Percentiles rank a stretch among this genome's conserved stretches.
These are phyloP conservation scores for Dryadula phaetusa DNA, from an alignment of 2,888 invertebrate genomes.

Conservation along the genomic window DNA sequence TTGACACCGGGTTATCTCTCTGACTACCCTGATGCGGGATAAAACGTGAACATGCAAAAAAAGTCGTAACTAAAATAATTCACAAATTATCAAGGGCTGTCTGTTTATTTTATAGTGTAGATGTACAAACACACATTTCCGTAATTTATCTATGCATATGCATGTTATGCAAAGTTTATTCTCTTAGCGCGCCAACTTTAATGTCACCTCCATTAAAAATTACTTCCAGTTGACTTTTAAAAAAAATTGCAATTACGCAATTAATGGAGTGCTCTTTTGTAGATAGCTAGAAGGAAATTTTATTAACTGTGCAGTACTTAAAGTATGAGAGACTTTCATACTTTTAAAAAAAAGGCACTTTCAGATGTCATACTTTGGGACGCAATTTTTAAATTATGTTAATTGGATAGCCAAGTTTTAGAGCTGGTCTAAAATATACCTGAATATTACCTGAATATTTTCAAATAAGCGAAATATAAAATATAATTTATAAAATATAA, in stretches of 20 bases:
- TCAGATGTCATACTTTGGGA: too few species aligned
- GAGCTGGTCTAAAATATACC: neutral
- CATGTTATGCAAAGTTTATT: slow-evolving; percentile 18
- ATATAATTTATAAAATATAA: too few species aligned
- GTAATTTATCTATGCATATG: slow-evolving; percentile 2
- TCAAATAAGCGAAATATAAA: too few species aligned
- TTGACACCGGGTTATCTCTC: too few species aligned
- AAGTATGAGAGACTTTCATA: neutral
- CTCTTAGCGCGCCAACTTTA: neutral
- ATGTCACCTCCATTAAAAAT: slow-evolving; percentile 27
- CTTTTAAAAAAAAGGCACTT: neutral
- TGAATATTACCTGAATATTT: neutral
- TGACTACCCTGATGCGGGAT: too few species aligned
- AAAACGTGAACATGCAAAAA: too few species aligned
- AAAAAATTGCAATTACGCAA: slow-evolving; percentile 16
- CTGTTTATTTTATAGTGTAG: neutral
- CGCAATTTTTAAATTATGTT: neutral
- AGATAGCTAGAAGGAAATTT: neutral
- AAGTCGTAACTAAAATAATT: neutral
- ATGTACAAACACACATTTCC: neutral
- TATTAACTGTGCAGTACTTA: slow-evolving; percentile 8
- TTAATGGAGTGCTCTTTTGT: slow-evolving; percentile 10
- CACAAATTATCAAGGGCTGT: neutral
- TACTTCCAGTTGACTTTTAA: slow-evolving; percentile 23
- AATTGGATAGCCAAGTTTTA: neutral